These are phyloP conservation scores for Cerastis leucographa DNA, from an alignment of 2,888 invertebrate species.

Conservation along the genomic window DNA sequence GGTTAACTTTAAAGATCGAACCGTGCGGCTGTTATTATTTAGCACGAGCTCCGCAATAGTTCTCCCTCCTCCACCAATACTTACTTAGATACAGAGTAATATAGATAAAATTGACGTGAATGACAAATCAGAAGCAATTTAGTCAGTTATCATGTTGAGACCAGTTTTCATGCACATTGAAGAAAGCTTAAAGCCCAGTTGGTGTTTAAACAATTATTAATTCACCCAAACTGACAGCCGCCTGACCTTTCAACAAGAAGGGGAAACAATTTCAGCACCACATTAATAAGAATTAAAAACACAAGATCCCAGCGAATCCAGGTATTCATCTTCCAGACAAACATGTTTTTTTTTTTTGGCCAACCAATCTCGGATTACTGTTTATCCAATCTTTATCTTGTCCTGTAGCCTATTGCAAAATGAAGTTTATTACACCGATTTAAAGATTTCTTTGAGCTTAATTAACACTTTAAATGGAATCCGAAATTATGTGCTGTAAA, in stretches of 20 bases:
- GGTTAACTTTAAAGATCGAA: too few relatives aligned
- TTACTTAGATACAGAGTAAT: background rate
- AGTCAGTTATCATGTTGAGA: background rate
- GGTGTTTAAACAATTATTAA: constrained; percentile 13
- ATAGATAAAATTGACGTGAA: background rate
- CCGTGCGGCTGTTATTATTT: too few relatives aligned
- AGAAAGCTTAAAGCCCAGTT: background rate
- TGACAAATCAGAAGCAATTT: background rate
- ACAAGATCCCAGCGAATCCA: constrained; percentile 30
- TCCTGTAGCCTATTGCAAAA: constrained; percentile 57
- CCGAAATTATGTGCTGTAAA: constrained; percentile 48
- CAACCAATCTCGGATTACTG: constrained; percentile 60
- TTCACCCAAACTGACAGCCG: constrained; percentile 7
- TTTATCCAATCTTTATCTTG: constrained; percentile 49
- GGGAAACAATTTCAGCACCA: constrained; percentile 51
- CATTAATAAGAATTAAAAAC: constrained; percentile 51
- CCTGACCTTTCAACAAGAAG: constrained; percentile 40
- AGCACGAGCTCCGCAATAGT: too few relatives aligned
- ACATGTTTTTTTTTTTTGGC: constrained; percentile 59
- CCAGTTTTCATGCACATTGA: background rate
- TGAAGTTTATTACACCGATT: constrained; percentile 54
- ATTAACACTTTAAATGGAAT: constrained; percentile 60
- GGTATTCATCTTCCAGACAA: constrained; percentile 52
- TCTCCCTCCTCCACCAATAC: too few relatives aligned
- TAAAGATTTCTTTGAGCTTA: constrained; percentile 50